These are phyloP conservation scores for Drosophila parthenogenetica DNA, from an alignment of 2,888 invertebrate genomes.

Conservation along the genomic window DNA sequence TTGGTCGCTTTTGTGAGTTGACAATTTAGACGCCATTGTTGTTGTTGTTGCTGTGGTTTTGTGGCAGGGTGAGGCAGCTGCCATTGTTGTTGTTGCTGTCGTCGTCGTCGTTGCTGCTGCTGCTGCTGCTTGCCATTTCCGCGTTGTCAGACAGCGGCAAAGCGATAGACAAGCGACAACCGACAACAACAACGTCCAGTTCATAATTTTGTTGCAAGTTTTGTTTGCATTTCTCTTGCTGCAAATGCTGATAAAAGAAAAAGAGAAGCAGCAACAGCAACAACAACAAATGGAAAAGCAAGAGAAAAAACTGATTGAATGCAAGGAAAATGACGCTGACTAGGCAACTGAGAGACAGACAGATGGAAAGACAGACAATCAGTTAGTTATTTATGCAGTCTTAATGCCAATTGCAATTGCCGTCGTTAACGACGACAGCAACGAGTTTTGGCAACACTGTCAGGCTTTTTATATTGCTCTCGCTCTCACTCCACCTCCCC, in stretches of 20 bases:
- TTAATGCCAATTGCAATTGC: conserved; percentile 17
- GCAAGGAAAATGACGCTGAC: conserved; percentile 31
- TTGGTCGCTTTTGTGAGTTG: conserved; percentile 81
- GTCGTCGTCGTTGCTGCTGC: conserved; percentile 7
- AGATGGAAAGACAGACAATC: background rate
- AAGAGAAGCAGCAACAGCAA: too few relatives aligned
- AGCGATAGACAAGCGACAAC: conserved; percentile 65
- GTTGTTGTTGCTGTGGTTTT: conserved; percentile 22
- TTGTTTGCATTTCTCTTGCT: conserved; percentile 25
- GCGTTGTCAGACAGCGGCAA: conserved; percentile 76
- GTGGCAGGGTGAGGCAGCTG: conserved; percentile 20
- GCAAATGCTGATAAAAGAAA: conserved; percentile 46
- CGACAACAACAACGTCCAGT: conserved; percentile 34
- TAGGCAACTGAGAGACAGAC: background rate
- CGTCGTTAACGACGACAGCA: conserved; percentile 15
- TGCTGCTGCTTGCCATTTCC: conserved; percentile 70
- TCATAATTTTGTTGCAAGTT: conserved; percentile 60
- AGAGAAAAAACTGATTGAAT: conserved; percentile 48
- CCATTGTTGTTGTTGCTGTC: conserved; percentile 58
- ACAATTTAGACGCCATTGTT: conserved; percentile 78
- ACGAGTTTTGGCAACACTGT: conserved; percentile 41
- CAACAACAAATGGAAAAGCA: conserved; percentile 11
- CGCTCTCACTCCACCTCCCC: background rate
- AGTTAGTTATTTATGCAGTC: background rate
- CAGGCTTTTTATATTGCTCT: background rate